Conservation (phyloP, 2,113 vertebrate genomes). For the Aspidoscelis tigris region DNA sequence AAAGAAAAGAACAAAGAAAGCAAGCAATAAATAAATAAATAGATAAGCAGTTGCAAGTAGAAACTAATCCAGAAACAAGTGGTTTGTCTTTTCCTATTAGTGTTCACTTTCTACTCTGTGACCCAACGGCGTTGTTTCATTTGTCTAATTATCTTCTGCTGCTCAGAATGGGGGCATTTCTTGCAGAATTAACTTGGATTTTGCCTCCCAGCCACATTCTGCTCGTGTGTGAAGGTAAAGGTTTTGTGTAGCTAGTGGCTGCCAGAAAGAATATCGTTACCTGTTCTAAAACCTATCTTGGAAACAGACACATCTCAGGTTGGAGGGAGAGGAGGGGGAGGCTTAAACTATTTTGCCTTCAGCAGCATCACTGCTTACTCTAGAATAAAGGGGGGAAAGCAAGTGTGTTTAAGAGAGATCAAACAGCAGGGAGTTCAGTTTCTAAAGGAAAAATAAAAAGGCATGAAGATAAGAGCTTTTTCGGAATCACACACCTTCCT, state of each 20-base stretch:
- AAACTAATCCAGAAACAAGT: too few species aligned
- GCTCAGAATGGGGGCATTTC: constrained; percentile 70
- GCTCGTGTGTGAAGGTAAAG: constrained; percentile 74
- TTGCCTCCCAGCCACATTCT: constrained; percentile 58
- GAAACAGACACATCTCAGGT: constrained; percentile 67
- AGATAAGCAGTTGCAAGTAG: background rate
- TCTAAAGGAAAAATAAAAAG: too few species aligned
- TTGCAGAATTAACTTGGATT: constrained; percentile 67
- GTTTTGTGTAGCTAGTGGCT: constrained; percentile 66
- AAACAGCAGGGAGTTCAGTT: too few species aligned
- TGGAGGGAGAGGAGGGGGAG: constrained; percentile 57
- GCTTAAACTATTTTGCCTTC: constrained; percentile 71
- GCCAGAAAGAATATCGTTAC: constrained; percentile 62
- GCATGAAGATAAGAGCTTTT: too few species aligned
- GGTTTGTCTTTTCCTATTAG: constrained; percentile 37
- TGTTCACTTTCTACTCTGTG: constrained; percentile 61
- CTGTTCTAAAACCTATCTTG: constrained; percentile 58
- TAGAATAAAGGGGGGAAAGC: too few species aligned
- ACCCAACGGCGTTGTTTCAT: constrained; percentile 63
- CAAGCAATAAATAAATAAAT: too few species aligned
- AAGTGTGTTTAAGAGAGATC: too few species aligned
- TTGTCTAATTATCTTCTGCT: constrained; percentile 74
- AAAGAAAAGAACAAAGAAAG: too few species aligned
- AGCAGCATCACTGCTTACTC: constrained; percentile 52
- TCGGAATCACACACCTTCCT: too few species aligned